Evolutionary conservation across 2,113 vertebrate species (phyloP).

Genomic region (Dasyornis broadbenti): DNA sequence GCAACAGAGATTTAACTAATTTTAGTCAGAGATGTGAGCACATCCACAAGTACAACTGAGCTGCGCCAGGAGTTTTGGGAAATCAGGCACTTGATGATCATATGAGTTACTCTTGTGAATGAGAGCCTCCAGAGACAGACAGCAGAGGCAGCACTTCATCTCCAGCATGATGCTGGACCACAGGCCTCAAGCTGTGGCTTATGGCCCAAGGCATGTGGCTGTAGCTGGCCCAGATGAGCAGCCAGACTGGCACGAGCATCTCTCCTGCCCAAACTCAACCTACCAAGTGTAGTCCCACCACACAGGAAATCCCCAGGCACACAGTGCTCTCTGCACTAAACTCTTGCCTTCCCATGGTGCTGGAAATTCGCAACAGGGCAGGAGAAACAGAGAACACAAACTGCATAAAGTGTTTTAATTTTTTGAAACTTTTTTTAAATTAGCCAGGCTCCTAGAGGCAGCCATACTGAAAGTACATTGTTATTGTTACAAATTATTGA

Average conservation of each 20-base stretch:
- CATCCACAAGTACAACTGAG: neutral
- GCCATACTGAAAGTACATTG: neutral
- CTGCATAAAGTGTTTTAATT: neutral
- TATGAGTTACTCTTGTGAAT: neutral
- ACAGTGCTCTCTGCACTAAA: neutral
- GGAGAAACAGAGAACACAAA: neutral
- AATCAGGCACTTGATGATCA: neutral
- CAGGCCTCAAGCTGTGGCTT: neutral
- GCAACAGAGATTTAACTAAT: neutral
- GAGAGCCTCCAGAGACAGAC: neutral
- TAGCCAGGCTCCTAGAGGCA: neutral
- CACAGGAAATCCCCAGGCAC: neutral
- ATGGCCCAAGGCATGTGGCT: accelerated
- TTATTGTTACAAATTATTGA: too few relatives aligned
- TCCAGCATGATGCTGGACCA: accelerated
- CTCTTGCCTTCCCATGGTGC: neutral
- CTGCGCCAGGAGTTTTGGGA: neutral
- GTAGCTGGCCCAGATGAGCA: neutral
- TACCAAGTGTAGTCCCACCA: neutral
- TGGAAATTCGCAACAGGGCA: neutral
- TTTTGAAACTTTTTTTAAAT: neutral
- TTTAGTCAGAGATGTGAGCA: neutral
- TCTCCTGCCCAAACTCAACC: neutral
- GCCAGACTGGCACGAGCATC: neutral
- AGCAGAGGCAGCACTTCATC: neutral